Base-by-base conservation (phyloP, 2,797 vertebrate genomes). In the Artibeus lituratus region DNA sequence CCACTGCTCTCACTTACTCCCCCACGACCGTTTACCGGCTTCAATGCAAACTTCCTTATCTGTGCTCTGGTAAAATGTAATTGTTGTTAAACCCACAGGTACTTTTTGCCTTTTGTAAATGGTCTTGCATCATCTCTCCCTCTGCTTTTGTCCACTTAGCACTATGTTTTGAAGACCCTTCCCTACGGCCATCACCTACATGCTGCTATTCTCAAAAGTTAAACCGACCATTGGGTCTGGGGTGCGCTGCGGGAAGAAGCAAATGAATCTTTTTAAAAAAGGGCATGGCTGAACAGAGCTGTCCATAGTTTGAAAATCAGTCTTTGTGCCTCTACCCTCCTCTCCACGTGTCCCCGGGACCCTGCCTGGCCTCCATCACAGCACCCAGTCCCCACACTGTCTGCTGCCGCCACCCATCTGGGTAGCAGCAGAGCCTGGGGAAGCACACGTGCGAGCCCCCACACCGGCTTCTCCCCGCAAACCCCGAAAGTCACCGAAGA, bases 401-500 rank as follows among this genome's bases (percentile, higher is more conserved):
- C 44, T 10, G 19, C 15, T 26, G 39, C 15, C 83, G 32, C 21
- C 70, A 72, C 3, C 19, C 24, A 4, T 49, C 78, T 62, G 89
- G 65, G 78, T 44, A 47, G 24, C 44, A 12, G 62, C 37, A 55
- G 62, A 88, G 24, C 37, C 74, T 26, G 0, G 59, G 21, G 5
- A 82, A 47, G 57, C 49, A 16, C 19, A 22, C 39, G 16, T 2
- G 10, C 29, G 8, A n/a, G 5, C 32, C 3, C 39, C 3, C 22
- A 24, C 26, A 8, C 70, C 44, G 51, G 73, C 67, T 70, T 47
- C 35, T 53, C 53, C 35, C 55, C 10, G 2, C 15, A 70, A 86
- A 32, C 87, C 49, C 89, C 7, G 55, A 83, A 95, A 95, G 90
- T 93, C 67, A 44, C 72, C 72, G 9, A 18, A 94, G 55, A 77